Conservation (phyloP, 2,797 vertebrate genomes). For the Sebastolobus altivelis region DNA sequence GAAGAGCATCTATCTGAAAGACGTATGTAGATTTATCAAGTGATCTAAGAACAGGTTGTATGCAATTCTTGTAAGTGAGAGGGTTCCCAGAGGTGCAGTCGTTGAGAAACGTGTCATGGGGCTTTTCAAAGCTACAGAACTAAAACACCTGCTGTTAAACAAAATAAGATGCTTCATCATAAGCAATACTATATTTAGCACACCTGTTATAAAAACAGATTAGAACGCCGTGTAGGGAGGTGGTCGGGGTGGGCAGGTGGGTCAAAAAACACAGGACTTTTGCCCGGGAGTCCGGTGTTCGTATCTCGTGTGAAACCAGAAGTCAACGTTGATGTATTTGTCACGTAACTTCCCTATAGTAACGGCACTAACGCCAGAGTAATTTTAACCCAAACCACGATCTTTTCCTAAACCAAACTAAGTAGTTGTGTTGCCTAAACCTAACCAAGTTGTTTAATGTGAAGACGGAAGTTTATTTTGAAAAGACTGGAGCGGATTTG, state of each 20-base stretch:
- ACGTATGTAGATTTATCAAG: slow-evolving; percentile 13
- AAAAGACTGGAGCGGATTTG: too few species aligned
- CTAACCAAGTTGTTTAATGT: too few species aligned
- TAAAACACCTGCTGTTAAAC: background rate
- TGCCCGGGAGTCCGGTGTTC: background rate
- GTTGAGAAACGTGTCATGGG: background rate
- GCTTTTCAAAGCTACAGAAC: background rate
- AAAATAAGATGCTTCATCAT: background rate
- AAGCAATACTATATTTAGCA: background rate
- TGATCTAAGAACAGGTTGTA: slow-evolving; percentile 28
- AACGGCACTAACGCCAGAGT: too few species aligned
- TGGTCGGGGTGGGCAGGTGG: too few species aligned
- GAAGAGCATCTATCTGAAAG: slow-evolving; percentile 19
- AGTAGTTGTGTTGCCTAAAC: too few species aligned
- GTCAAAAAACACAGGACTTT: too few species aligned
- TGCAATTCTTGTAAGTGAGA: slow-evolving; percentile 15
- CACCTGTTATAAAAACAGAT: background rate
- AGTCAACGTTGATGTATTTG: too few species aligned
- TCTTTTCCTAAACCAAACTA: too few species aligned
- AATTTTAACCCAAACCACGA: accelerated
- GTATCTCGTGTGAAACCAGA: too few species aligned
- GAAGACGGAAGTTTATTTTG: too few species aligned
- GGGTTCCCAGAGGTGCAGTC: background rate
- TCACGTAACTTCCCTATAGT: too few species aligned
- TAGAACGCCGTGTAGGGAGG: too few species aligned